Conservation (phyloP, 2,797 vertebrate species). For the Lithobates pipiens region DNA sequence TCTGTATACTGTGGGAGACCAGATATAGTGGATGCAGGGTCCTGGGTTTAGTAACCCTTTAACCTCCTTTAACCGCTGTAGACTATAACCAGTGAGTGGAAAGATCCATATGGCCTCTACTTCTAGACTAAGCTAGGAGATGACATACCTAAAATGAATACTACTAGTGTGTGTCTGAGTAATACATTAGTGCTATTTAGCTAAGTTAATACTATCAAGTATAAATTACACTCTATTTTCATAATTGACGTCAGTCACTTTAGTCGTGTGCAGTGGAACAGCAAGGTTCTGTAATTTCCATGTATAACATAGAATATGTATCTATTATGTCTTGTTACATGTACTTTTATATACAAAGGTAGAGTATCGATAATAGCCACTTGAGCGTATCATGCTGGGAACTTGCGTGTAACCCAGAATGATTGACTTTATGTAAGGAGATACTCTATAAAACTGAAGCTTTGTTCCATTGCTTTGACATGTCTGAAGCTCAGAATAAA, state of each 20-base stretch:
- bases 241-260: neutral
- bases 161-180: neutral
- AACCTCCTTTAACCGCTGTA: no score
- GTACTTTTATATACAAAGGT: slow-evolving; percentile 65
- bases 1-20: no score
- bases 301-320: slow-evolving; percentile 6
- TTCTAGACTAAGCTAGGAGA: no score
- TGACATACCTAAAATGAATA: neutral
- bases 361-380: slow-evolving; percentile 67
- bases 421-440: slow-evolving; percentile 83
- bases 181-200: neutral
- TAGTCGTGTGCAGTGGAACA: neutral
- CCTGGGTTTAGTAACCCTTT: no score
- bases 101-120: no score
- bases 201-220: neutral
- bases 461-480: slow-evolving; percentile 87
- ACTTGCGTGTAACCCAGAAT: slow-evolving; percentile 65
- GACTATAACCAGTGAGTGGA: no score
- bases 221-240: slow-evolving; percentile 11
- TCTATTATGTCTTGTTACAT: slow-evolving; percentile 57
- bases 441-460: slow-evolving; percentile 81
- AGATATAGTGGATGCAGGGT: no score
- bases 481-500: slow-evolving; percentile 94
- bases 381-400: slow-evolving; percentile 60
- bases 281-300: neutral